Conservation (phyloP, 2,888 invertebrate genomes). For the Cerastis rubricosa region DNA sequence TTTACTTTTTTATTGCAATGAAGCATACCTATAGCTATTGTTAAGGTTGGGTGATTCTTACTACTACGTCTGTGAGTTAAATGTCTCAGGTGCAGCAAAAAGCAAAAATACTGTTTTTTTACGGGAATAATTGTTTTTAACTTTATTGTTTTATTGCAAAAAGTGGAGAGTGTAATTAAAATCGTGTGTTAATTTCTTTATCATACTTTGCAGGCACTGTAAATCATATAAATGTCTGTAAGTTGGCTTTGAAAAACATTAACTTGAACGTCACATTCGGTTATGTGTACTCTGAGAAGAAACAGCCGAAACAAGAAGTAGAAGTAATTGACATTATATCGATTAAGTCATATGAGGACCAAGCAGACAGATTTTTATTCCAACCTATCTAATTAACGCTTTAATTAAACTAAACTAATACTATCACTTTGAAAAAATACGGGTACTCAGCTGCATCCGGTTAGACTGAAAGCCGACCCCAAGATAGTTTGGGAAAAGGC, state of each 20-base stretch:
- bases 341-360: not conserved
- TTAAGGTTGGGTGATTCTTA: constrained; percentile 14
- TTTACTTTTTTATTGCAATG: constrained; percentile 33
- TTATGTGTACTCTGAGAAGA: not conserved
- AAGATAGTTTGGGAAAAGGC: too few species aligned
- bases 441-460: too few species aligned
- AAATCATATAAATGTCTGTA: too few species aligned
- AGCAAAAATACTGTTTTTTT: not conserved
- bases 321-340: too few species aligned
- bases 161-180: not conserved
- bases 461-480: too few species aligned
- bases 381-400: too few species aligned
- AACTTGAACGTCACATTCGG: not conserved
- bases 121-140: not conserved
- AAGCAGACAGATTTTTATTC: not conserved
- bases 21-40: constrained; percentile 11
- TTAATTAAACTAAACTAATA: too few species aligned
- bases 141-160: not conserved
- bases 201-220: not conserved
- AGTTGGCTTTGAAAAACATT: not conserved
- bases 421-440: too few species aligned
- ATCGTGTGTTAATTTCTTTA: not conserved
- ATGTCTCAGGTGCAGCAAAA: not conserved
- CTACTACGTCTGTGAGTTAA: constrained; percentile 5
- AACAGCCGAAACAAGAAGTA: too few species aligned